Base-by-base conservation (phyloP, 2,888 invertebrate genomes). In the Ophion ventricosus region DNA sequence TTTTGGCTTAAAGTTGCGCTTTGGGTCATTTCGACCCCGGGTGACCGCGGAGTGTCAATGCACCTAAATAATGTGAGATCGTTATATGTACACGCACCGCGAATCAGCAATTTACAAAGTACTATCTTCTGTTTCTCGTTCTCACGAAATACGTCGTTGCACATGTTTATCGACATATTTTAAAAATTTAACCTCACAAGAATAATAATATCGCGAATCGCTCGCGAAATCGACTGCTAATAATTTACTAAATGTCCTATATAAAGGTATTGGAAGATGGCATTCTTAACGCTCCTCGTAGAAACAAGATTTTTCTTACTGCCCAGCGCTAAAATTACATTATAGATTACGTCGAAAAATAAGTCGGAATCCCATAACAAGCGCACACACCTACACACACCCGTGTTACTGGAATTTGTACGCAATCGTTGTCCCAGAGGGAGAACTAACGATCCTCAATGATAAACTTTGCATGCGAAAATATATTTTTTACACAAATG, bases 331-430 rank as follows among this genome's bases (percentile, higher is more conserved):
- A n/a, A 77, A 77, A 77, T 59, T 49, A 73, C 54, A 74, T 69
- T 66, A 64, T 66, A 70, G 74, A 84, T 77, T 43, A 67, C 56
- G 54, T 84, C 70, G 57, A 81, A 84, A 84, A 78, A 83, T 78
- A 81, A 77, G 77, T 69, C 54, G 54, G 25, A 43, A 67, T 73
- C 67, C n/a, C 76, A 59, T 23, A 26, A 29, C 54, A 5, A 25
- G 66, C 54, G 25, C 23, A 43, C 23, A 43, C 10, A 75, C 61
- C 4, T 49, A 66, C 61, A 26, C 59, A n/a, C 54, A 67, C 40
- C 25, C 56, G 26, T 25, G 43, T 43, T n/a, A 26, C 14, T 72
- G n/a, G 64, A 54, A 26, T 67, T 25, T 67, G 49, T 35, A 8
- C 35, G 29, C 56, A 25, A 5, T 43, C n/a, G 25, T 17, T 43